Percentiles rank a stretch among this genome's conserved stretches.
Evolutionary conservation across 92 coral and sea anemone genomes (phyloP).

Genomic region (Heteractis magnifica): DNA sequence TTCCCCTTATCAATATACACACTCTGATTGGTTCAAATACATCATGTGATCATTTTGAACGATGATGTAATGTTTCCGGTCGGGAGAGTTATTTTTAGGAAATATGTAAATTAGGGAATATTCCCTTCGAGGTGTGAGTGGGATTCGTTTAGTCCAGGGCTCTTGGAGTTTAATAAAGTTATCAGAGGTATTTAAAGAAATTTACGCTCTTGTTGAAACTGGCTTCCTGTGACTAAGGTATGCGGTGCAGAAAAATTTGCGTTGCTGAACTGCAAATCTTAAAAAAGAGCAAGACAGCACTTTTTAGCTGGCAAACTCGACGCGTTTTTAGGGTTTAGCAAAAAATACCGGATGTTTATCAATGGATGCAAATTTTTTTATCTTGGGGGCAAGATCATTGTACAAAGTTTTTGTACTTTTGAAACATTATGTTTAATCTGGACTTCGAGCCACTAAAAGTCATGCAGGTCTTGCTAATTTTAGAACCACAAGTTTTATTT

Average conservation of each 20-base stretch:
- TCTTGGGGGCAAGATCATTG: background rate
- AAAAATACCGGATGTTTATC: background rate
- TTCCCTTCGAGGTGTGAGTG: background rate
- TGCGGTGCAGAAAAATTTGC: background rate
- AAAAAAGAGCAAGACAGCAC: background rate
- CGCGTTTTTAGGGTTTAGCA: background rate
- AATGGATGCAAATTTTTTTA: background rate
- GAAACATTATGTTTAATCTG: background rate
- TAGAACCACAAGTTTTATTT: background rate
- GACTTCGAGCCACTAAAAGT: background rate
- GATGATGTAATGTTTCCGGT: constrained; percentile 58
- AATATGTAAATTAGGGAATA: constrained; percentile 31
- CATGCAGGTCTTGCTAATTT: background rate
- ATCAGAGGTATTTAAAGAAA: background rate
- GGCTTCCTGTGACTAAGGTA: background rate
- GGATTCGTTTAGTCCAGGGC: background rate
- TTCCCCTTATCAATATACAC: constrained; percentile 39
- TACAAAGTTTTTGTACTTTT: background rate
- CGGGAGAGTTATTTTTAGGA: background rate
- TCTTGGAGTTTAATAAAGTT: too few relatives aligned
- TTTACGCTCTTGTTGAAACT: background rate
- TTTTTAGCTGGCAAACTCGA: background rate
- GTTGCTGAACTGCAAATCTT: background rate
- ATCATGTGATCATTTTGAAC: constrained; percentile 38
- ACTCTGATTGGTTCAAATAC: constrained; percentile 35